Evolutionary conservation across 1,140 invertebrate genomes (phyloP).

Genomic region (Elymnias hypermnestra): DNA sequence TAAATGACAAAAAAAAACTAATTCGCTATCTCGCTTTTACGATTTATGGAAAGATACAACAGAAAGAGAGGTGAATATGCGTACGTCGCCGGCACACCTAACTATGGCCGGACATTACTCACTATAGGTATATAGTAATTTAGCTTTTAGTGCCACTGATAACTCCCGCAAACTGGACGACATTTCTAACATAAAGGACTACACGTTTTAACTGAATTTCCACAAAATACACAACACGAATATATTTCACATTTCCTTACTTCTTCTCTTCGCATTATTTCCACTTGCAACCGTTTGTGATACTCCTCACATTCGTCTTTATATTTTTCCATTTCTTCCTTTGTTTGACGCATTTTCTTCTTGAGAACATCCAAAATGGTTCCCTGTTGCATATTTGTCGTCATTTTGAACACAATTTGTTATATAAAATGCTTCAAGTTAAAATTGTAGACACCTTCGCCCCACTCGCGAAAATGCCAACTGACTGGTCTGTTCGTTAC

Average conservation of each 20-base stretch:
- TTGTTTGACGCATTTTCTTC: conserved; percentile 99
- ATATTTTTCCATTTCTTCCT: conserved; percentile 98
- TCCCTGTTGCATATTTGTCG: conserved; percentile 88
- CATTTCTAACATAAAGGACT: conserved; percentile 37
- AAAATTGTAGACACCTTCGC: conserved; percentile 69
- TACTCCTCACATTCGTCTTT: conserved; percentile 97
- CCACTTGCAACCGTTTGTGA: conserved; percentile 92
- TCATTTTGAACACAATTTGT: conserved; percentile 80
- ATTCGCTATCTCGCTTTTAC: conserved; percentile 50
- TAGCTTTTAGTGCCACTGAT: conserved; percentile 49
- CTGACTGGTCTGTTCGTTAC: conserved; percentile 66
- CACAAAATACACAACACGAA: conserved; percentile 56
- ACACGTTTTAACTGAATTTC: conserved; percentile 35
- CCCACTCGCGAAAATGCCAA: conserved; percentile 72
- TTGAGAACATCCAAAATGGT: conserved; percentile 96
- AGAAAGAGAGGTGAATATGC: conserved; percentile 68
- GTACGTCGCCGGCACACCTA: conserved; percentile 74
- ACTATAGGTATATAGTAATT: conserved; percentile 69
- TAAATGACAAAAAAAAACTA: conserved; percentile 54
- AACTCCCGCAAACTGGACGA: conserved; percentile 38
- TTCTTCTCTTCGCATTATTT: conserved; percentile 95
- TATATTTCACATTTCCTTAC: conserved; percentile 81
- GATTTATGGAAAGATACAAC: conserved; percentile 36
- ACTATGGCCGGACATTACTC: conserved; percentile 74
- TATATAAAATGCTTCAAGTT: conserved; percentile 59